These are phyloP conservation scores for Rhysida immarginata DNA, from an alignment of 1,140 invertebrate genomes.

Conservation along the genomic window DNA sequence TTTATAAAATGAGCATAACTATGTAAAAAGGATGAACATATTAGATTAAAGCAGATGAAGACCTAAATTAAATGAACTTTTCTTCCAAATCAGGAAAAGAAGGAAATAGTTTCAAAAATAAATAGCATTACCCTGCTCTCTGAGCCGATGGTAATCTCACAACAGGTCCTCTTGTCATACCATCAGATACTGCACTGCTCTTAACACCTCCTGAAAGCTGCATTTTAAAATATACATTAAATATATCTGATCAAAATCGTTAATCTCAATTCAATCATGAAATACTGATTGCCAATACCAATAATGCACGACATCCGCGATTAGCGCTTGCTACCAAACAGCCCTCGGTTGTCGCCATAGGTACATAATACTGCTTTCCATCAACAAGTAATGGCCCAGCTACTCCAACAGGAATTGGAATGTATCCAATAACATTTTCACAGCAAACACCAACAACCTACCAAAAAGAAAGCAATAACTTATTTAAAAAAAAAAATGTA, in stretches of 20 bases:
- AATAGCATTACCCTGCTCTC: constrained; percentile 50
- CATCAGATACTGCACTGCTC: constrained; percentile 68
- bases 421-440: constrained; percentile 96
- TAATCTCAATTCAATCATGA: no score
- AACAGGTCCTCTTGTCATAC: constrained; percentile 94
- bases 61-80: no score
- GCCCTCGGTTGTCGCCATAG: constrained; percentile 98
- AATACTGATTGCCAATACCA: no score
- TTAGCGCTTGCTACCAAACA: constrained; percentile 94
- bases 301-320: constrained; percentile 80
- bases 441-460: constrained; percentile 86
- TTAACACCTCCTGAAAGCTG: constrained; percentile 44
- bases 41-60: no score
- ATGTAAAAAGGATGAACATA: no score
- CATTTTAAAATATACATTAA: background rate
- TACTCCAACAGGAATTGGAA: constrained; percentile 88
- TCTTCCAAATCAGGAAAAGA: no score
- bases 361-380: constrained; percentile 63
- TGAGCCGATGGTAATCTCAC: constrained; percentile 66
- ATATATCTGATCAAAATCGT: no score
- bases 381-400: constrained; percentile 85
- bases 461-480: no score
- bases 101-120: no score
- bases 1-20: no score
- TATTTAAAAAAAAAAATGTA: no score